These are phyloP conservation scores for Chondrilla cf. caribensis DNA, from an alignment of 37 sponge, comb jelly and placozoan genomes.

Conservation along the genomic window DNA sequence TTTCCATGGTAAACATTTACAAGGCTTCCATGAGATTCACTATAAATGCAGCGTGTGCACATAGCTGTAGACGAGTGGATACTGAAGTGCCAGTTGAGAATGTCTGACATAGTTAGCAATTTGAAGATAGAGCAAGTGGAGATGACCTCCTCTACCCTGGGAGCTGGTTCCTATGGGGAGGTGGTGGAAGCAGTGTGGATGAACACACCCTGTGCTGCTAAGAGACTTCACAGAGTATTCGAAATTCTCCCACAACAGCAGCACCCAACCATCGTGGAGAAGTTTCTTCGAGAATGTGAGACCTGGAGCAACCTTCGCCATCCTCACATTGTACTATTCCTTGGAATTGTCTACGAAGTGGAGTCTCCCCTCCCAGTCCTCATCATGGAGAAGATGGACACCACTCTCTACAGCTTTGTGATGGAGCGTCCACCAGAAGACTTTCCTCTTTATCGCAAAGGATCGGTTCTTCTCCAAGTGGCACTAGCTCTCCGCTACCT, in stretches of 20 bases:
- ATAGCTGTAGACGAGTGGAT: too few relatives aligned
- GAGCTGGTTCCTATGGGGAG: conserved; percentile 10
- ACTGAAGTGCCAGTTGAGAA: too few relatives aligned
- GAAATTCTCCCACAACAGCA: neutral
- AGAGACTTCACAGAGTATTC: conserved; percentile 19
- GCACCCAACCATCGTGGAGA: neutral
- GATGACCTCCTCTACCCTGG: neutral
- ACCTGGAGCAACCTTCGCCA: conserved; percentile 15
- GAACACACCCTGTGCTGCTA: conserved; percentile 3
- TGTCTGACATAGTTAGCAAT: neutral
- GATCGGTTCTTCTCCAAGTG: neutral
- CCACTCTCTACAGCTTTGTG: neutral
- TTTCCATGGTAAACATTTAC: too few relatives aligned
- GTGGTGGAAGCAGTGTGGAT: conserved; percentile 1
- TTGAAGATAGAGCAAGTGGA: neutral
- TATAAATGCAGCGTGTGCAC: too few relatives aligned
- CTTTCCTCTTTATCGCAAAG: neutral
- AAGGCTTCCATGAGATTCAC: too few relatives aligned
- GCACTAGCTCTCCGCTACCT: neutral
- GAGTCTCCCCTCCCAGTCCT: neutral
- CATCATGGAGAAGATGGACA: conserved; percentile 21
- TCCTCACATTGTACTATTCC: conserved; percentile 15
- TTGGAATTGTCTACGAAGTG: neutral
- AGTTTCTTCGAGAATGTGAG: neutral
- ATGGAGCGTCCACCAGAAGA: too few relatives aligned